Percentiles rank a stretch among this genome's conserved stretches.
phyloP scores from a whole-genome alignment of 2,113 vertebrate species.

The Rhynchopsitta pachyrhyncha region DNA sequence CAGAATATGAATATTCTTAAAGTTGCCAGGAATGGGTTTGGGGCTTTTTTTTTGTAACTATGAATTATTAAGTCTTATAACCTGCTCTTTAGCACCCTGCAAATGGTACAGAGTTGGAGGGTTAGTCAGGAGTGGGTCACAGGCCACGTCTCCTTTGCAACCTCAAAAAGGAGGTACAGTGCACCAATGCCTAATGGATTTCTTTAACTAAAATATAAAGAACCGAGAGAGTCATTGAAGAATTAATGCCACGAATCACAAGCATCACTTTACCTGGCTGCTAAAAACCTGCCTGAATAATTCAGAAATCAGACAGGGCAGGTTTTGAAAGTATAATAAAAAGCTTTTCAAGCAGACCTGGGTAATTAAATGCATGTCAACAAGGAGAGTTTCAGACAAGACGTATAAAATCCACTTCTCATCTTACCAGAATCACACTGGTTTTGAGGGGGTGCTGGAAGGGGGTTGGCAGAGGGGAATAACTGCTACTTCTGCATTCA shows the following conservation, averaged over 20 bases:
- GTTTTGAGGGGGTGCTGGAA: not conserved
- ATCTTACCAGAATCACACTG: not conserved
- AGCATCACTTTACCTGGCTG: not conserved
- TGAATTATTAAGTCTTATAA: not conserved
- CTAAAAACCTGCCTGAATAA: not conserved
- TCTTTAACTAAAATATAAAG: not conserved
- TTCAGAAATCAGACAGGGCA: not conserved
- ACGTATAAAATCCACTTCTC: not conserved
- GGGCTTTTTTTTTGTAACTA: not conserved
- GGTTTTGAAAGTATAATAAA: not conserved
- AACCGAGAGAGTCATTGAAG: not conserved
- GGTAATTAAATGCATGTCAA: not conserved
- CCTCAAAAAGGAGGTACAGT: not conserved
- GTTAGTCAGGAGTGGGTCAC: not conserved
- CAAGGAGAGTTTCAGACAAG: not conserved
- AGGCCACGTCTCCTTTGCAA: not conserved
- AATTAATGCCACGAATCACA: not conserved
- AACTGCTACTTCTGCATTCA: not conserved
- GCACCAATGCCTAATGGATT: not conserved
- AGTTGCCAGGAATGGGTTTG: not conserved
- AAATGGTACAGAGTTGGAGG: not conserved
- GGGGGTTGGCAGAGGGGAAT: fast-evolving
- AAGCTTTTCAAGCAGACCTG: not conserved
- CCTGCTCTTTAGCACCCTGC: not conserved
- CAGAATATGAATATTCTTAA: not conserved